Evolutionary conservation across 1,140 invertebrate species (phyloP).

Genomic region (Achatina immaculata): DNA sequence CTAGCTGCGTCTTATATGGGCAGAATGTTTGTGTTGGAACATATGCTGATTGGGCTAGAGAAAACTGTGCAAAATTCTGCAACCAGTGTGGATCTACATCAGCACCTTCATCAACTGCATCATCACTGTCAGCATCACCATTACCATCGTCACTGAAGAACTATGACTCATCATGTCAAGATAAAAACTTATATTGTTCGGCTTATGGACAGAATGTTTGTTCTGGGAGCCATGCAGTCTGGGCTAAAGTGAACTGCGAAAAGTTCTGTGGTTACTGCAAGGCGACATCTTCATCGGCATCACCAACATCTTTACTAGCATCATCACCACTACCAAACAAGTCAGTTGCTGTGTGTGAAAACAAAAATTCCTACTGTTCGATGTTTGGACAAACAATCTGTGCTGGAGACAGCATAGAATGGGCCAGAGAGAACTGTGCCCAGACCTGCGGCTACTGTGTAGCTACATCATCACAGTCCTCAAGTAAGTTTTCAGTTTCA

Average conservation of each 20-base stretch:
- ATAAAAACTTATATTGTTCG: constrained; percentile 25
- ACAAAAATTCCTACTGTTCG: constrained; percentile 26
- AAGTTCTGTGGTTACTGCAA: constrained; percentile 40
- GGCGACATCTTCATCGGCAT: not conserved
- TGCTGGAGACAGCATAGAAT: constrained; percentile 50
- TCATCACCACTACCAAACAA: not conserved
- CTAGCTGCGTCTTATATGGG: not conserved
- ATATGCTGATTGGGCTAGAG: not conserved
- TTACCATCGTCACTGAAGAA: not conserved
- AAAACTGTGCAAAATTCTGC: not conserved
- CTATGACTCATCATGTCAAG: constrained; percentile 1
- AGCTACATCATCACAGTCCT: not conserved
- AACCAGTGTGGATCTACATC: not conserved
- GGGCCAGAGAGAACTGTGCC: constrained; percentile 57
- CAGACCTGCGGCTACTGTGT: constrained; percentile 52
- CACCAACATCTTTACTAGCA: no score
- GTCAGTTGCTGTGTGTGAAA: constrained; percentile 9
- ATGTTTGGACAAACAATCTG: constrained; percentile 52
- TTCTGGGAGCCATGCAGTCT: constrained; percentile 33
- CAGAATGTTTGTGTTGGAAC: not conserved
- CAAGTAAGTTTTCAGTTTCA: not conserved
- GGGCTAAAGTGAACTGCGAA: constrained; percentile 40
- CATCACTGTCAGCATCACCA: not conserved
- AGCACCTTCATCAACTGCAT: not conserved
- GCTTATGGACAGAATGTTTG: constrained; percentile 33